These are phyloP conservation scores for Chloroceryle inda DNA, from an alignment of 2,797 vertebrate genomes.

Conservation along the genomic window DNA sequence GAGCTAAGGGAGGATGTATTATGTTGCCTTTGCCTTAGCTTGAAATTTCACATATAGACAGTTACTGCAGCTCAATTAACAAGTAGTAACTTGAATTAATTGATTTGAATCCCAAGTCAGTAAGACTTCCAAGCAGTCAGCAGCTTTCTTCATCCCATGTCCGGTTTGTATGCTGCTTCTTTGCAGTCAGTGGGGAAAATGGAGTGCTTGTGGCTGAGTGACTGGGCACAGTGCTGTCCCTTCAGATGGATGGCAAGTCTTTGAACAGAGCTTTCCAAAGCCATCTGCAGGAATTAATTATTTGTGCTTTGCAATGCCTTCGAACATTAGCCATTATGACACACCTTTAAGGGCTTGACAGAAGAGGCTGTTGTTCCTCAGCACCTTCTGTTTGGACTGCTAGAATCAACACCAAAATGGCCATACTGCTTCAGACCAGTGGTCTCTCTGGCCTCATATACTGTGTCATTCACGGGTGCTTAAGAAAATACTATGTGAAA, in stretches of 20 bases:
- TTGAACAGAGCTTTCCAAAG: neutral
- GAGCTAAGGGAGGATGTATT: neutral
- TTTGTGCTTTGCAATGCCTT: neutral
- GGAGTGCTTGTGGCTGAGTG: neutral
- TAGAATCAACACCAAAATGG: neutral
- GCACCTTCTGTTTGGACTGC: neutral
- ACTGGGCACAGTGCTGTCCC: neutral
- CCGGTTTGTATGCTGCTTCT: neutral
- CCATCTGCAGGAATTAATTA: neutral
- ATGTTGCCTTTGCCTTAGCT: neutral
- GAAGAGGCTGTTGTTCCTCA: neutral
- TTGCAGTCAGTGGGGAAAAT: neutral
- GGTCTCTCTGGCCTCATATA: neutral
- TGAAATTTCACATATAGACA: neutral
- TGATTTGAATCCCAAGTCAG: neutral
- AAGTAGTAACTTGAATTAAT: neutral
- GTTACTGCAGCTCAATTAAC: neutral
- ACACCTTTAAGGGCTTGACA: neutral
- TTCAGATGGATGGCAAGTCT: neutral
- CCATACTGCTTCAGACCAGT: neutral
- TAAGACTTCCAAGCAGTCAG: neutral
- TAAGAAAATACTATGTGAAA: neutral
- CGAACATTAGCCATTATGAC: neutral
- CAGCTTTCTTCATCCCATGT: neutral
- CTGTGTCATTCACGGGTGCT: neutral